Evolutionary conservation across 2,113 vertebrate species (phyloP).

Genomic region (Orthochromis indermauri): DNA sequence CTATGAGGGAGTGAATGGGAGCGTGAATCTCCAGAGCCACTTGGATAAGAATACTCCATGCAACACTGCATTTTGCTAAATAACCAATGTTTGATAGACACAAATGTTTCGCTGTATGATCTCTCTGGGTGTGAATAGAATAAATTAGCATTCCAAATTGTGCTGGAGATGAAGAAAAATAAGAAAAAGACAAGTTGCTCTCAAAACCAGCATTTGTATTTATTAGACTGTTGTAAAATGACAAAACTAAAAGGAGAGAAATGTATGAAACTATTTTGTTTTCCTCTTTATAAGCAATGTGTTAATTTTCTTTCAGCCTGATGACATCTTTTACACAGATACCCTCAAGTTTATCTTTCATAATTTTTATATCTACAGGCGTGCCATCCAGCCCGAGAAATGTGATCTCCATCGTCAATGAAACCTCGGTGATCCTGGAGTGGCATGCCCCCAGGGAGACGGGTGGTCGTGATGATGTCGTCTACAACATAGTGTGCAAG

Average conservation of each 20-base stretch:
- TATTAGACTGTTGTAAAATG: conserved; percentile 6
- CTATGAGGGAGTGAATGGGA: conserved; percentile 30
- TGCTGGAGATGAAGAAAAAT: conserved; percentile 7
- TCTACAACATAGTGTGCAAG: conserved; percentile 96
- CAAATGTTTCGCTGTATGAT: conserved; percentile 47
- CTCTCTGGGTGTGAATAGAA: conserved; percentile 45
- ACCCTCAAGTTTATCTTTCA: not conserved
- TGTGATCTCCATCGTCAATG: conserved; percentile 94
- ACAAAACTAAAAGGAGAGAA: not conserved
- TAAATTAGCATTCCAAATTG: conserved; percentile 53
- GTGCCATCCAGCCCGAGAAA: conserved; percentile 93
- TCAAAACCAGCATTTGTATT: not conserved
- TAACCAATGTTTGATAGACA: conserved; percentile 63
- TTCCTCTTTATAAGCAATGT: not conserved
- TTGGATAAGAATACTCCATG: conserved; percentile 50
- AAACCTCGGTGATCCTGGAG: conserved; percentile 95
- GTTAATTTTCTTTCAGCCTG: not conserved
- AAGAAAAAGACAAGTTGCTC: not conserved
- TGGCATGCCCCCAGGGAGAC: conserved; percentile 92
- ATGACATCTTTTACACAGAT: not conserved
- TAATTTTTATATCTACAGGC: conserved; percentile 62
- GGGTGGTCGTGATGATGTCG: conserved; percentile 85
- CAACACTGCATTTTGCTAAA: conserved; percentile 57
- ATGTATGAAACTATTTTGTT: not conserved
- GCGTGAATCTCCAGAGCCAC: conserved; percentile 48